Evolutionary conservation across 1,140 invertebrate species (phyloP).

Genomic region (Coenobita brevimanus): DNA sequence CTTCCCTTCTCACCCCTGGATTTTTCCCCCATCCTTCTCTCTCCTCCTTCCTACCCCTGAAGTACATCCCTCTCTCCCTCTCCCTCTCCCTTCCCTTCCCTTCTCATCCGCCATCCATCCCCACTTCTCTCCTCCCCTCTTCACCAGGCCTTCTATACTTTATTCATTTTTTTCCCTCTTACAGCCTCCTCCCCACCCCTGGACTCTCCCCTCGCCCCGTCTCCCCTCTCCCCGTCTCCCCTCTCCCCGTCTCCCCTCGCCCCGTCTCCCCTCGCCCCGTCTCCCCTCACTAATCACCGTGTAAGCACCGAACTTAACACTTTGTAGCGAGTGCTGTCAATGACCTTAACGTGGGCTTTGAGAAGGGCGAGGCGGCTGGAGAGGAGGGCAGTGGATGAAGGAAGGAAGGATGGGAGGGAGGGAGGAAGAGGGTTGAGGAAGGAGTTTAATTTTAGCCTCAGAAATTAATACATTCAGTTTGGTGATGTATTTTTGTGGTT

Average conservation of each 20-base stretch:
- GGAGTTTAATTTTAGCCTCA: background rate
- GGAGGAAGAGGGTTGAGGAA: background rate
- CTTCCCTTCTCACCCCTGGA: too few species aligned
- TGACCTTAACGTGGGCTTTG: background rate
- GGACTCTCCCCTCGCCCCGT: background rate
- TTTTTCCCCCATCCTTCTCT: too few species aligned
- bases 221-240: background rate
- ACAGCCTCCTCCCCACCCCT: background rate
- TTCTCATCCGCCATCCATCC: too few species aligned
- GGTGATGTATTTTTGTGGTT: background rate
- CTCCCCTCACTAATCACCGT: background rate
- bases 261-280: background rate
- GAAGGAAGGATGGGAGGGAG: background rate
- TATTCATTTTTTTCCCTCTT: constrained; percentile 11
- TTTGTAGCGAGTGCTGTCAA: background rate
- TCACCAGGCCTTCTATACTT: background rate
- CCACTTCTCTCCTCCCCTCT: too few species aligned
- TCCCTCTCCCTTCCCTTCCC: too few species aligned
- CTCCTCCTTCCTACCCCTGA: too few species aligned
- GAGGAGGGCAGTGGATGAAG: background rate
- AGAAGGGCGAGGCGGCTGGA: background rate
- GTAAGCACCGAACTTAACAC: constrained; percentile 30
- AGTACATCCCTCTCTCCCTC: too few species aligned
- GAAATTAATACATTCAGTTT: background rate
- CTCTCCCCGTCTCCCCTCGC: background rate